Conservation (phyloP, 2,797 vertebrate genomes). For the Ambastaia sidthimunki region DNA sequence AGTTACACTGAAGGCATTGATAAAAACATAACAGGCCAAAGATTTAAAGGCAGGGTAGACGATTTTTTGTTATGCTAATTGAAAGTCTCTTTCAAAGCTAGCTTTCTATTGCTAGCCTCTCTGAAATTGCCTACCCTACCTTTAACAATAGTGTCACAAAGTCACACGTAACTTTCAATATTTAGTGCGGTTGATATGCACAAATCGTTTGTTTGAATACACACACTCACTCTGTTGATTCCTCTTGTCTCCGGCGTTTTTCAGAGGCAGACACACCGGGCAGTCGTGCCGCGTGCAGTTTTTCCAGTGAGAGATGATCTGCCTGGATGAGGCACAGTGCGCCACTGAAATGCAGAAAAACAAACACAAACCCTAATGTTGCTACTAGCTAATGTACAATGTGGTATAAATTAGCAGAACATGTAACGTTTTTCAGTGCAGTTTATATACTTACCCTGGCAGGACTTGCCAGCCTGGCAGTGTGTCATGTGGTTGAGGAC, state of each 20-base stretch:
- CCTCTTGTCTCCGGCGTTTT: conserved; percentile 99
- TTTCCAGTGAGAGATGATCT: conserved; percentile 99
- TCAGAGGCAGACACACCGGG: conserved; percentile 96
- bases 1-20: too few species aligned
- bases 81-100: too few species aligned
- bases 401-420: neutral
- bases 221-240: conserved; percentile 96
- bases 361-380: conserved; percentile 59
- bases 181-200: neutral
- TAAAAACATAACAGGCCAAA: too few species aligned
- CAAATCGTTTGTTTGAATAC: conserved; percentile 70
- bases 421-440: neutral
- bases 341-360: conserved; percentile 73
- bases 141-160: too few species aligned
- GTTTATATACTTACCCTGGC: conserved; percentile 84
- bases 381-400: neutral
- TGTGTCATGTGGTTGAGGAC: conserved; percentile 99
- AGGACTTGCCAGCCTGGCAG: conserved; percentile 98
- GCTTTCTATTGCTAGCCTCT: too few species aligned
- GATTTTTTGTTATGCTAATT: too few species aligned
- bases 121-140: too few species aligned
- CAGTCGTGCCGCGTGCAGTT: conserved; percentile 98
- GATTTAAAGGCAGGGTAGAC: too few species aligned
- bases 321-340: conserved; percentile 96
- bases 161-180: neutral